Evolutionary conservation across 2,888 invertebrate genomes (phyloP).

Genomic region (Myopa testacea): DNA sequence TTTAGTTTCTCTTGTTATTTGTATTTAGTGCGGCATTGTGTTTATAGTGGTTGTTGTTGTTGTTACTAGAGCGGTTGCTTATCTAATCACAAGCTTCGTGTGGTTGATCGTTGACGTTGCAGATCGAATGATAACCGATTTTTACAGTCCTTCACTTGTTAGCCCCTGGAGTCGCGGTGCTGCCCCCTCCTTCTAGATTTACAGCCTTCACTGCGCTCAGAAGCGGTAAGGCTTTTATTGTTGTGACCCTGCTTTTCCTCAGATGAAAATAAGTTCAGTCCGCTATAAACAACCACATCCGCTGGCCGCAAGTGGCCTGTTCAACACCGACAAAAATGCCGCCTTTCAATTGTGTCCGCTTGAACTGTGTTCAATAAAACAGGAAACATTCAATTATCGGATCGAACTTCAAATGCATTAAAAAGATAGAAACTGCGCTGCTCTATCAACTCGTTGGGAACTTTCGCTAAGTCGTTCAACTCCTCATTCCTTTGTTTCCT

Average conservation of each 20-base stretch:
- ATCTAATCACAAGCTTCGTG: constrained; percentile 45
- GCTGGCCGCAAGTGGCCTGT: constrained; percentile 31
- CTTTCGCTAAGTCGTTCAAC: constrained; percentile 1
- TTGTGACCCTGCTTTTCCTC: neutral
- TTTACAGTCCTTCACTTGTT: neutral
- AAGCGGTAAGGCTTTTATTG: neutral
- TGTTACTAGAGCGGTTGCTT: constrained; percentile 30
- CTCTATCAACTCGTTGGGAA: neutral
- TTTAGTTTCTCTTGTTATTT: constrained; percentile 57
- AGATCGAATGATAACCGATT: constrained; percentile 22
- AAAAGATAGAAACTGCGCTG: neutral
- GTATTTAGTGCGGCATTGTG: constrained; percentile 50
- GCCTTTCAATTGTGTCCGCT: constrained; percentile 19
- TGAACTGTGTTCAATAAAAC: neutral
- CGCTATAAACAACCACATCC: constrained; percentile 22
- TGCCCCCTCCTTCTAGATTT: constrained; percentile 12
- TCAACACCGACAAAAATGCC: constrained; percentile 23
- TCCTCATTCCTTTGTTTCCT: neutral
- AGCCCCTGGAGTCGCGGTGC: no score
- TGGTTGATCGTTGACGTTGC: constrained; percentile 1
- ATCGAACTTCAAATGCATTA: neutral
- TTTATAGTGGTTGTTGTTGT: constrained; percentile 14
- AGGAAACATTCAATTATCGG: constrained; percentile 30
- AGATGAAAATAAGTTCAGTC: neutral
- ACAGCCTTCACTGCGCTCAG: neutral